These are phyloP conservation scores for Tapirus terrestris DNA, from an alignment of 2,113 vertebrate genomes.

Conservation along the genomic window DNA sequence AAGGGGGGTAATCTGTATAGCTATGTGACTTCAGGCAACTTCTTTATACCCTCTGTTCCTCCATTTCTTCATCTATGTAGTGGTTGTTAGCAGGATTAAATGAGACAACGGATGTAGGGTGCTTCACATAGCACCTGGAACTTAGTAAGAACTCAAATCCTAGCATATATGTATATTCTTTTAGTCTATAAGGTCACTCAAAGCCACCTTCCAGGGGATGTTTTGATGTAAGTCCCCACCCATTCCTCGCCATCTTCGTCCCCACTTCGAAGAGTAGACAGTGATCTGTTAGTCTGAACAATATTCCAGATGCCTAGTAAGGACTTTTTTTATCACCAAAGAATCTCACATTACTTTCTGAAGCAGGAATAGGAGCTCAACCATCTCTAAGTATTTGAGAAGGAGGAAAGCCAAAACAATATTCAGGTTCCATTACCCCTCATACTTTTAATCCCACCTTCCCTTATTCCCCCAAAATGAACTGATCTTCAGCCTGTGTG, in stretches of 20 bases:
- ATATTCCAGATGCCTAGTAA: not conserved
- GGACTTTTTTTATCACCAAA: not conserved
- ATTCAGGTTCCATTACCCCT: not conserved
- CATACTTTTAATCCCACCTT: not conserved
- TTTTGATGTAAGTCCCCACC: not conserved
- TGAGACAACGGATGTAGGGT: not conserved
- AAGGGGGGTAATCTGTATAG: not conserved
- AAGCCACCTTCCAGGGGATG: conserved; percentile 1
- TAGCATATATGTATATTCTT: conserved; percentile 20
- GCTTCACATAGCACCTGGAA: conserved; percentile 31
- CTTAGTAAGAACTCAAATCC: conserved; percentile 26
- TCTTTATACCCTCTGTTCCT: not conserved
- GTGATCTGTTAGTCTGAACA: not conserved
- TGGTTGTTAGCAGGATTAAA: not conserved
- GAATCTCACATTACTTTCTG: conserved; percentile 20
- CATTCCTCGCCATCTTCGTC: not conserved
- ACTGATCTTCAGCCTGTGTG: not conserved
- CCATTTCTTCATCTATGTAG: not conserved
- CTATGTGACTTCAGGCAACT: not conserved
- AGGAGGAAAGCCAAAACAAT: conserved; percentile 12
- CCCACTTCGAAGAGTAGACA: not conserved
- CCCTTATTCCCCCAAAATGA: not conserved
- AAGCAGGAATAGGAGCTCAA: not conserved
- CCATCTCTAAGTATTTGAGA: conserved; percentile 25
- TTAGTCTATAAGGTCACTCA: not conserved